These are phyloP conservation scores for Temnothorax ravouxi DNA, from an alignment of 2,888 invertebrate species.

Conservation along the genomic window DNA sequence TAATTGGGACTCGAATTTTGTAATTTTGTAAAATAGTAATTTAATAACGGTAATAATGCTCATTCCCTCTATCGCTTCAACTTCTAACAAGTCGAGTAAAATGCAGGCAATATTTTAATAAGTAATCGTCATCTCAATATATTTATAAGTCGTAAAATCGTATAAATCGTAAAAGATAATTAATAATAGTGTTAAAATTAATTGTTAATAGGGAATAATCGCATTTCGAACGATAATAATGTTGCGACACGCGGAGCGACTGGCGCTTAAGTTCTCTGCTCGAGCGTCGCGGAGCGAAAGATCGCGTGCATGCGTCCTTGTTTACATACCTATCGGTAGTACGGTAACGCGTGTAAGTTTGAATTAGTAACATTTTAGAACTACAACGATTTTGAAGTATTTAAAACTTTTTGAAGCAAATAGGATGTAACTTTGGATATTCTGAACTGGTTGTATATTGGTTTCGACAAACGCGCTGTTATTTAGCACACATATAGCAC, in stretches of 20 bases:
- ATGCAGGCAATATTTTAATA: not conserved
- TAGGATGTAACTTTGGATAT: too few species aligned
- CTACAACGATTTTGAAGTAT: too few species aligned
- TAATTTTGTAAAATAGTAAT: not conserved
- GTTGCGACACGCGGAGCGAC: not conserved
- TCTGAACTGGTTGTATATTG: too few species aligned
- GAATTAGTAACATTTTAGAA: too few species aligned
- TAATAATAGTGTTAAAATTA: too few species aligned
- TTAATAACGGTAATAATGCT: not conserved
- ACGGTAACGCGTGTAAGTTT: too few species aligned
- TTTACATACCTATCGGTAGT: too few species aligned
- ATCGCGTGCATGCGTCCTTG: not conserved
- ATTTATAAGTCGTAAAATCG: not conserved
- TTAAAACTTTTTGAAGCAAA: too few species aligned
- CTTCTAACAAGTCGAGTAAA: not conserved
- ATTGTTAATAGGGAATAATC: conserved; percentile 6
- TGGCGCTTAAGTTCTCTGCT: not conserved
- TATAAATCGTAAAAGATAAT: not conserved
- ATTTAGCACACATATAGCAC: too few species aligned
- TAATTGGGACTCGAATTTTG: not conserved
- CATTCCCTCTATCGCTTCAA: not conserved
- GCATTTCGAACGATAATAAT: not conserved
- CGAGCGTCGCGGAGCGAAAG: not conserved
- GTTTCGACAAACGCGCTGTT: too few species aligned
- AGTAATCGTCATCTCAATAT: not conserved